Percentiles rank a stretch among this genome's conserved stretches.
These are phyloP conservation scores for Cetonia aurata DNA, from an alignment of 2,888 invertebrate species.

Conservation along the genomic window DNA sequence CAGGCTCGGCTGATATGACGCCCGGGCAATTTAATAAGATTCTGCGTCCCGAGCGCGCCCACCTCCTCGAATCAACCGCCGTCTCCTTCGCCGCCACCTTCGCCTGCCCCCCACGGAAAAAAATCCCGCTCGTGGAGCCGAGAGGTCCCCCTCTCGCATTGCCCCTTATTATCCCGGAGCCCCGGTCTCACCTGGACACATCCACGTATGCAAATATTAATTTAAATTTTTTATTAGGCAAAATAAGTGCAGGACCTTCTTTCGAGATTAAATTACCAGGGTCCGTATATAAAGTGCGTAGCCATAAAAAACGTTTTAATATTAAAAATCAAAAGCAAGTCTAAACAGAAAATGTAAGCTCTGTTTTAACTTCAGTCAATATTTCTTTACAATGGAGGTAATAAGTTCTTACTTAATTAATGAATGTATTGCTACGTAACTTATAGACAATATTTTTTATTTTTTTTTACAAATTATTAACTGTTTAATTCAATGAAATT, in stretches of 20 bases:
- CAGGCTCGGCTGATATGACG: constrained; percentile 76
- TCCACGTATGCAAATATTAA: constrained; percentile 37
- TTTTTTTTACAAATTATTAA: too few relatives aligned
- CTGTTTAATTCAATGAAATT: too few relatives aligned
- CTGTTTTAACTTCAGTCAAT: too few relatives aligned
- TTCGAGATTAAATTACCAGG: background rate
- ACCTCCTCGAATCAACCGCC: constrained; percentile 47
- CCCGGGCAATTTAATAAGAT: constrained; percentile 72
- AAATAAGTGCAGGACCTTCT: background rate
- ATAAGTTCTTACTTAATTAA: too few relatives aligned
- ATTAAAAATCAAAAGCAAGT: too few relatives aligned
- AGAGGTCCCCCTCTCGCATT: constrained; percentile 11
- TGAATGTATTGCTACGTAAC: too few relatives aligned
- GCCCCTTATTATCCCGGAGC: constrained; percentile 46
- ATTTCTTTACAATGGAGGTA: too few relatives aligned
- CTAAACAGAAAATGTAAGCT: too few relatives aligned
- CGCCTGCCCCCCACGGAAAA: constrained; percentile 49
- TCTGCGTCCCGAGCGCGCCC: constrained; percentile 65
- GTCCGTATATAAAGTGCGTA: too few relatives aligned
- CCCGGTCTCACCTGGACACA: constrained; percentile 41
- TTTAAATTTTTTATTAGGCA: constrained; percentile 32
- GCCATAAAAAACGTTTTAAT: too few relatives aligned
- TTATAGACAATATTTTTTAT: too few relatives aligned
- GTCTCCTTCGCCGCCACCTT: constrained; percentile 53
- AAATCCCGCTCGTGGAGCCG: constrained; percentile 6